Evolutionary conservation across 2,797 vertebrate genomes (phyloP).

Genomic region (Austrolebias charrua): DNA sequence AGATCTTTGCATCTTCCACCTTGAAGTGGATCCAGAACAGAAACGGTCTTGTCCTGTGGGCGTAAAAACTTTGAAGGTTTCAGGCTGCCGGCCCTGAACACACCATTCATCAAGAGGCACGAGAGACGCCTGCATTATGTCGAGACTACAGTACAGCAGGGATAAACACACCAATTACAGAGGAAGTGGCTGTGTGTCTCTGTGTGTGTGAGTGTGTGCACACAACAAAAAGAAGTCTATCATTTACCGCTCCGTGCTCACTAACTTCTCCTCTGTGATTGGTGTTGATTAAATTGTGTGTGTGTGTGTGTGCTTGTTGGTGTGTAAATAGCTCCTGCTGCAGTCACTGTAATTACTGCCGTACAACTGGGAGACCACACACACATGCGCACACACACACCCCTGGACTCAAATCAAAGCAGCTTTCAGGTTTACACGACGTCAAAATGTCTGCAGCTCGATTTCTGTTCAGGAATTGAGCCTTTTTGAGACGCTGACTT

Average conservation of each 20-base stretch:
- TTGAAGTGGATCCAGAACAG: conserved; percentile 3
- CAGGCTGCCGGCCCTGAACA: conserved; percentile 22
- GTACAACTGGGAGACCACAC: conserved; percentile 49
- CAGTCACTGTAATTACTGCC: conserved; percentile 57
- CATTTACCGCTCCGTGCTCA: conserved; percentile 60
- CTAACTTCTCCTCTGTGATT: conserved; percentile 56
- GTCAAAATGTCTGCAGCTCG: conserved; percentile 12
- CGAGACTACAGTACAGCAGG: conserved; percentile 49
- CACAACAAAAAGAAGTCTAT: conserved; percentile 52
- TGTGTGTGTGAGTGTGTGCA: background rate
- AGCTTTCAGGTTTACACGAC: conserved; percentile 34
- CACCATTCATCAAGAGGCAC: conserved; percentile 36
- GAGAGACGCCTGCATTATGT: conserved; percentile 48
- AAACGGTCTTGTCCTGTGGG: background rate
- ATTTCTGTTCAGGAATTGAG: conserved; percentile 35
- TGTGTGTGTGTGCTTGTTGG: conserved; percentile 23
- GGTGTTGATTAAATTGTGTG: conserved; percentile 66
- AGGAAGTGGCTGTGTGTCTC: conserved; percentile 58
- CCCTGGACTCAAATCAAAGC: conserved; percentile 38
- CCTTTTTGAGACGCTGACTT: conserved; percentile 50
- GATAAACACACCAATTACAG: conserved; percentile 72
- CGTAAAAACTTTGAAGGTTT: conserved; percentile 3
- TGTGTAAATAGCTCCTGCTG: conserved; percentile 49
- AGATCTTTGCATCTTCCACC: background rate
- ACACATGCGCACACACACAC: conserved; percentile 8